Evolutionary conservation across 2,888 invertebrate genomes (phyloP).

Genomic region (Empis livida): DNA sequence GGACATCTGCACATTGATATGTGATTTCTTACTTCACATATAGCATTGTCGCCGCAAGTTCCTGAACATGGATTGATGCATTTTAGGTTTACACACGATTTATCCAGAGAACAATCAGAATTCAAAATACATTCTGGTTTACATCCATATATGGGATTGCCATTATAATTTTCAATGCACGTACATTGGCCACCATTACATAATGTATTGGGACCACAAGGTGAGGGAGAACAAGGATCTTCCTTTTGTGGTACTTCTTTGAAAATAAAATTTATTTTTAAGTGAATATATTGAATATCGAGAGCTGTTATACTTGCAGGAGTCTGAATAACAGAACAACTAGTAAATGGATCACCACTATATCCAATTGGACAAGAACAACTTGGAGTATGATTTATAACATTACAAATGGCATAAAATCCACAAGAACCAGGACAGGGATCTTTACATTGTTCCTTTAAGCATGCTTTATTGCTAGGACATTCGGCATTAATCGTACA

Average conservation of each 20-base stretch:
- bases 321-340: slow-evolving; percentile 37
- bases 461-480: slow-evolving; percentile 48
- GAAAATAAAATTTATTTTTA: slow-evolving; percentile 4
- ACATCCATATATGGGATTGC: slow-evolving; percentile 64
- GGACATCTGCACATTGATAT: slow-evolving; percentile 64
- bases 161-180: slow-evolving; percentile 43
- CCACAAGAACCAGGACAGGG: slow-evolving; percentile 60
- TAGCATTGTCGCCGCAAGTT: slow-evolving; percentile 62
- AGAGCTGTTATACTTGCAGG: neutral
- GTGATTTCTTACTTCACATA: slow-evolving; percentile 64
- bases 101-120: slow-evolving; percentile 54
- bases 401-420: slow-evolving; percentile 41
- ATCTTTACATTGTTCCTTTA: slow-evolving; percentile 50
- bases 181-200: slow-evolving; percentile 55
- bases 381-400: slow-evolving; percentile 48
- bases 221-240: slow-evolving; percentile 54
- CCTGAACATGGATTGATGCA: slow-evolving; percentile 68
- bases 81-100: slow-evolving; percentile 58
- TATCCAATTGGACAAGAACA: slow-evolving; percentile 47
- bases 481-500: slow-evolving; percentile 56
- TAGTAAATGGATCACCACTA: slow-evolving; percentile 48
- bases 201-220: slow-evolving; percentile 58
- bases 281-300: neutral
- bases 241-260: slow-evolving; percentile 18
- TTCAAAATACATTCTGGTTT: slow-evolving; percentile 71